These are phyloP conservation scores for Zapornia atra DNA, from an alignment of 2,113 vertebrate species.

Conservation along the genomic window DNA sequence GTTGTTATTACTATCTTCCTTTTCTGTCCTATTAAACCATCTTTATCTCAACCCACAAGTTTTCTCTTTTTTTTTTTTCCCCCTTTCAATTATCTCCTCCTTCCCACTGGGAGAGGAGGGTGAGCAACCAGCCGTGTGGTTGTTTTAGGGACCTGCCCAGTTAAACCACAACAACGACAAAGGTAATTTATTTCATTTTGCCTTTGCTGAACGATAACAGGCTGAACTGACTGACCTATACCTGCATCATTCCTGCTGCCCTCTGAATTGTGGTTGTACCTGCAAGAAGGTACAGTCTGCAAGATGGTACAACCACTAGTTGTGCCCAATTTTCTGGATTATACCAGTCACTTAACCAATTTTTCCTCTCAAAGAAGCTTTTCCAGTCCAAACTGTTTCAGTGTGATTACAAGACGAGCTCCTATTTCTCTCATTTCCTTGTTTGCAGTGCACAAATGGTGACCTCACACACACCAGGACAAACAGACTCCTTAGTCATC, in stretches of 20 bases:
- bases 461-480: background rate
- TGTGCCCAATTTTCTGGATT: background rate
- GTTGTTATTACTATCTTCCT: no score
- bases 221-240: background rate
- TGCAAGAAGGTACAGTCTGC: background rate
- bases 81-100: no score
- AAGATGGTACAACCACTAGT: background rate
- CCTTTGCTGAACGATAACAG: background rate
- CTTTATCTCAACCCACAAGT: no score
- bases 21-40: no score
- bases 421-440: background rate
- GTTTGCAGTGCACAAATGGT: rapidly evolving
- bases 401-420: background rate
- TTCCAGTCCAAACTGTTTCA: background rate
- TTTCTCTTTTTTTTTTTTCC: no score
- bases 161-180: background rate
- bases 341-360: background rate
- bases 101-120: no score
- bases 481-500: background rate
- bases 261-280: background rate
- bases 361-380: background rate
- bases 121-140: no score
- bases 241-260: background rate
- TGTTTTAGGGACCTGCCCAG: no score
- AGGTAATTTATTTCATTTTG: background rate